Base-by-base conservation (phyloP, 2,888 invertebrate genomes). In the Cepaea hortensis region DNA sequence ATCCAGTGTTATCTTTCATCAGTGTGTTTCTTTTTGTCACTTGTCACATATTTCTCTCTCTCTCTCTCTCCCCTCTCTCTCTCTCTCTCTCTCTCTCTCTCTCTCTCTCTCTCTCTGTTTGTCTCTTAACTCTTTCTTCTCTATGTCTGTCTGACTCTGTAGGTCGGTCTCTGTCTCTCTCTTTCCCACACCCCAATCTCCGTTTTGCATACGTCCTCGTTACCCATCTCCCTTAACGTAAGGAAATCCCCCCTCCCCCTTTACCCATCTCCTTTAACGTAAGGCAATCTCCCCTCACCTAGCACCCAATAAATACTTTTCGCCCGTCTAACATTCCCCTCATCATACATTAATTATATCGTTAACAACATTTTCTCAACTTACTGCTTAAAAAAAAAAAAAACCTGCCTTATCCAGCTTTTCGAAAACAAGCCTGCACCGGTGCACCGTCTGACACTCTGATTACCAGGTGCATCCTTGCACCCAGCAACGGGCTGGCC, bases 251-350 rank as follows among this genome's bases (percentile, higher is more conserved):
- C 55, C 23, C 55, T n/a, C n/a, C 35, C 35, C 75, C 61, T n/a
- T 62, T 75, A 3, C 65, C 84, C 61, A 23, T 35, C 48, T 75
- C 13, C 65, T 55, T 61, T 23, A 23, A 35, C 13, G 35, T 23
- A 55, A 11, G 23, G 55, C 46, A 23, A 18, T 50, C 55, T 84
- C 75, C 55, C 23, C 55, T n/a, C n/a, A 35, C 20, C 48, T 50
- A 89, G 76, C 82, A 88, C 89, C 85, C 89, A 73, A 4, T 90
- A 79, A 18, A 90, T 79, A 35, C 89, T 90, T 90, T 84, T 1
- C 84, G 85, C 82, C 81, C 70, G 81, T 68, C 55, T 55, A 55
- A 55, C 55, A 11, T 55, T 55, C 55, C 6, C 55, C 23, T 80
- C 20, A 20, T 48, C n/a, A 79, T 46, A 48, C 23, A 61, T n/a